phyloP scores from a whole-genome alignment of 2,797 vertebrate genomes.

The Spondyliosoma cantharus region DNA sequence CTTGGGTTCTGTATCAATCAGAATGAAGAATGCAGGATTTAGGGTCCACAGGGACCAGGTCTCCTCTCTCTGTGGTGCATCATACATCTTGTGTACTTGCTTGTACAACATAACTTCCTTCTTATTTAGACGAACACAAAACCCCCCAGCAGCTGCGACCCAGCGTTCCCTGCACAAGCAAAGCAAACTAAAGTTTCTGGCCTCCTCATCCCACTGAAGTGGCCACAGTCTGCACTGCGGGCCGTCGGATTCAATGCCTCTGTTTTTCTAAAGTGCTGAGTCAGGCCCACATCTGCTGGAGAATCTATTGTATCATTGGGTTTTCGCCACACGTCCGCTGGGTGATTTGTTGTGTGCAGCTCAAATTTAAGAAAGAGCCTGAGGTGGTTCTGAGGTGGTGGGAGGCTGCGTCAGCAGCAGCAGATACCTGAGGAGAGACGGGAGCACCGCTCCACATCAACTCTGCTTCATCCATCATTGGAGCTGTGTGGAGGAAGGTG shows the following conservation, averaged over 20 bases:
- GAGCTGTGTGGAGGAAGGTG: background rate
- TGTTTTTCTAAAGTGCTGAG: constrained; percentile 46
- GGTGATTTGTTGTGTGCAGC: constrained; percentile 59
- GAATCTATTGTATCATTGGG: constrained; percentile 53
- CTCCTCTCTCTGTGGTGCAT: background rate
- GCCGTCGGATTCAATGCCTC: constrained; percentile 28
- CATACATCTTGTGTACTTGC: constrained; percentile 1
- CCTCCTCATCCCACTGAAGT: constrained; percentile 17
- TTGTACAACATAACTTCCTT: constrained; percentile 4
- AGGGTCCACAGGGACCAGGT: background rate
- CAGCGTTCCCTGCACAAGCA: background rate
- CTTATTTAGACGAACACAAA: constrained; percentile 10
- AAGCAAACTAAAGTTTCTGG: constrained; percentile 8
- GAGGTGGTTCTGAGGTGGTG: constrained; percentile 43
- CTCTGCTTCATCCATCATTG: constrained; percentile 18
- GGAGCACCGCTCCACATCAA: constrained; percentile 3
- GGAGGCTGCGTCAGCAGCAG: constrained; percentile 34
- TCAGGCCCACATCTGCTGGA: constrained; percentile 49
- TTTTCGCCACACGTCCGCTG: constrained; percentile 45
- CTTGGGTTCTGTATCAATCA: constrained; percentile 25
- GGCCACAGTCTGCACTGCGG: constrained; percentile 14
- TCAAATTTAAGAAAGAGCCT: constrained; percentile 51
- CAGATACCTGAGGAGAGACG: constrained; percentile 23
- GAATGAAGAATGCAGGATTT: constrained; percentile 15
- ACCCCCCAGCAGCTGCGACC: background rate